A percentile compares a stretch with the other conserved stretches of the same genome.
Conservation (phyloP, 2,888 invertebrate species). For the Holacanthella duospinosa region DNA sequence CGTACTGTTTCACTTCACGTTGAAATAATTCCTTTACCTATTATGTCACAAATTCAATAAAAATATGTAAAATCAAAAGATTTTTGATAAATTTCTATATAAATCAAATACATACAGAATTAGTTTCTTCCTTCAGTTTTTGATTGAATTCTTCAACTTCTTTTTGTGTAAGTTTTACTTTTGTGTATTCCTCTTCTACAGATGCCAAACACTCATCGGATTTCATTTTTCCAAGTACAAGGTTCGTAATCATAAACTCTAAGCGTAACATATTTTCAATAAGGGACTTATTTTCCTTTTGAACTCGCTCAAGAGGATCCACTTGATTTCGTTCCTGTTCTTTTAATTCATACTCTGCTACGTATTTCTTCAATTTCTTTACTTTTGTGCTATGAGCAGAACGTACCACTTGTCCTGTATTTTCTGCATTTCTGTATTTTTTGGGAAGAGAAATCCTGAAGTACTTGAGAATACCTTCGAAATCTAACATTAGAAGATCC, state of each 20-base stretch:
- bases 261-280: slow-evolving; percentile 47
- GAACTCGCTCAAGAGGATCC: slow-evolving; percentile 38
- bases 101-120: slow-evolving; percentile 46
- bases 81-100: not conserved
- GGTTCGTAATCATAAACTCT: slow-evolving; percentile 49
- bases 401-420: slow-evolving; percentile 78
- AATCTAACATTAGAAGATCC: slow-evolving; percentile 83
- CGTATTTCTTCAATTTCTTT: slow-evolving; percentile 87
- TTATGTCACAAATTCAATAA: slow-evolving; percentile 1
- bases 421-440: slow-evolving; percentile 83
- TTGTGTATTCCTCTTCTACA: slow-evolving; percentile 47
- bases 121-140: slow-evolving; percentile 56
- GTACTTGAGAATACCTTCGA: slow-evolving; percentile 95
- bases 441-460: slow-evolving; percentile 95
- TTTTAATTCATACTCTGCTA: slow-evolving; percentile 77
- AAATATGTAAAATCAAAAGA: not conserved
- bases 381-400: slow-evolving; percentile 83
- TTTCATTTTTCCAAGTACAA: slow-evolving; percentile 42
- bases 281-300: slow-evolving; percentile 45
- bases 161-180: slow-evolving; percentile 48
- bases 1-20: slow-evolving; percentile 61
- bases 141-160: slow-evolving; percentile 64
- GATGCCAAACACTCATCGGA: slow-evolving; percentile 19
- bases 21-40: slow-evolving; percentile 66
- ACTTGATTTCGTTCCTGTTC: slow-evolving; percentile 39